phyloP scores from a whole-genome alignment of 1,140 invertebrate genomes.

The Monomorium pharaonis region DNA sequence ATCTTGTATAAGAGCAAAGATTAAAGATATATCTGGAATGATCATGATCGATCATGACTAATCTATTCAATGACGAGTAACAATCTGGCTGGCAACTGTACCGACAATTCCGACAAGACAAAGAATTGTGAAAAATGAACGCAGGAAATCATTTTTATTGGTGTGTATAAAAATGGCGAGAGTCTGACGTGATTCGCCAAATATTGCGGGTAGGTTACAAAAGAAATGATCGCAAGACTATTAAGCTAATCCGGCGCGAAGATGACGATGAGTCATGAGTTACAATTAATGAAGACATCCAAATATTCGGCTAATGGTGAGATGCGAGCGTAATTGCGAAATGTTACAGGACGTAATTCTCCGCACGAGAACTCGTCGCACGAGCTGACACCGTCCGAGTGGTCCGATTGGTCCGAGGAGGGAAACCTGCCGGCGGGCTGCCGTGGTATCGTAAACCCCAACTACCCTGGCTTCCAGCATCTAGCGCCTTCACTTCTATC shows the following conservation, averaged over 20 bases:
- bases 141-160: neutral
- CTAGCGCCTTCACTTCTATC: conserved; percentile 80
- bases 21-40: too few species aligned
- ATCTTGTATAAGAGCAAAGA: conserved; percentile 6
- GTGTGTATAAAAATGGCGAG: neutral
- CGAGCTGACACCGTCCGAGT: conserved; percentile 80
- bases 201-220: neutral
- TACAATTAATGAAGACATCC: conserved; percentile 10
- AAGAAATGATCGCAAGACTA: too few species aligned
- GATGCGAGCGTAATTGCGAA: conserved; percentile 42
- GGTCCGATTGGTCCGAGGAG: conserved; percentile 83
- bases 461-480: conserved; percentile 89
- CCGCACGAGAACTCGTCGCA: conserved; percentile 76
- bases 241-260: too few species aligned
- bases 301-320: conserved; percentile 57
- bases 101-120: neutral
- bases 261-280: conserved; percentile 60
- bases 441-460: conserved; percentile 91
- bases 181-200: neutral
- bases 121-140: neutral
- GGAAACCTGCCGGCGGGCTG: conserved; percentile 77
- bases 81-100: too few species aligned
- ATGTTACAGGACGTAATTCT: conserved; percentile 69
- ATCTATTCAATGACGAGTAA: neutral
- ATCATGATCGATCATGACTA: neutral